Evolutionary conservation across 2,888 invertebrate species (phyloP).

Genomic region (Orthosia gothica): DNA sequence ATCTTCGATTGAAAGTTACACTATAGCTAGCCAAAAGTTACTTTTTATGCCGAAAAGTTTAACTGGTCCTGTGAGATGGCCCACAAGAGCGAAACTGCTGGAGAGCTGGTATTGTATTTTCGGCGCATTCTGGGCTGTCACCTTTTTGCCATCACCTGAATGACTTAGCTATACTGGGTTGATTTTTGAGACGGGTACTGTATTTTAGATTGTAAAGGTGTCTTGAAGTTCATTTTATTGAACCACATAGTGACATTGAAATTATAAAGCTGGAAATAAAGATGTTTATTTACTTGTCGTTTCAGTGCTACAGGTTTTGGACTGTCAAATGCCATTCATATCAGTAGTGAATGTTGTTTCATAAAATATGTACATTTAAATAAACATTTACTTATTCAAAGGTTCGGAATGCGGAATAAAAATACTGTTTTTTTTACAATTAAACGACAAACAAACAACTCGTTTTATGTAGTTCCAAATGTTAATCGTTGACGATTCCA

Average conservation of each 20-base stretch:
- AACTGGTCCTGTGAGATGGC: no score
- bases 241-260: no score
- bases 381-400: background rate
- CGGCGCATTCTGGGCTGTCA: background rate
- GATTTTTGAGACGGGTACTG: background rate
- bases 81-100: no score
- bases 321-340: background rate
- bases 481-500: background rate
- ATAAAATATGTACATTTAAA: slow-evolving; percentile 10
- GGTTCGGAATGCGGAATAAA: slow-evolving; percentile 17
- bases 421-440: slow-evolving; percentile 9
- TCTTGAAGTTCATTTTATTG: background rate
- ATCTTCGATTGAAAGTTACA: no score
- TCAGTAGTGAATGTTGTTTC: background rate
- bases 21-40: no score
- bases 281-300: background rate
- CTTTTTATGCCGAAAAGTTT: no score
- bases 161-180: background rate
- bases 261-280: no score
- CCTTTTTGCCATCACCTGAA: background rate
- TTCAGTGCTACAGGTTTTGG: background rate
- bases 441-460: slow-evolving; percentile 9
- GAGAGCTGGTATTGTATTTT: background rate
- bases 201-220: background rate
- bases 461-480: background rate